Evolutionary conservation across 2,888 invertebrate genomes (phyloP), one percentile per base, ranked within the genome.

Genomic region (Eilema griseolum): DNA sequence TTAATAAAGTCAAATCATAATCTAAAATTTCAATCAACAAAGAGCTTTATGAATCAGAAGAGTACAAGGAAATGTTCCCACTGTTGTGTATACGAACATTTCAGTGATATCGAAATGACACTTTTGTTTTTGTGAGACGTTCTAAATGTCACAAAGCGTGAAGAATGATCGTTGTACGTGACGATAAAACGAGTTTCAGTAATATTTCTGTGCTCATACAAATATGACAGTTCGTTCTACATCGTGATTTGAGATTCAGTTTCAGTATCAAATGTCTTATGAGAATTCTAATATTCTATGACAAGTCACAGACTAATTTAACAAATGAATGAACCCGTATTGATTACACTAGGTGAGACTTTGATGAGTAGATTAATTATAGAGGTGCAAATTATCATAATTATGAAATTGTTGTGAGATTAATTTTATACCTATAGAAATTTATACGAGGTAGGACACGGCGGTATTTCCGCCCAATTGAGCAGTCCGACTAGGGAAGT

Each of bases 121-220:
- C 74, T 73, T 81, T 81, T 83, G 82, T 86, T 87, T 86, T 85
- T 80, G 81, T 77, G 76, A 83, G 74, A 80, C 79, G 74, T 82
- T 80, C 78, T 76, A 76, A 81, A 81, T 83, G 84, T 86, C 87
- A 85, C 74, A 79, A 73, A 75, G 70, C 76, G 79, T 88, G 84
- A 87, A 82, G 83, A 85, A 87, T 85, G 85, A 81, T 79, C 78
- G 56, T 66, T 65, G 83, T 71, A 87, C 87, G 86, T 87, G 88
- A 86, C 86, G 78, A 80, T 77, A 83, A 75, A 78, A 73, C 74
- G 73, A 70, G 76, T 78, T 78, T 72, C 57, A 74, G 80, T 75
- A 75, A 85, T 85, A 84, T 82, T 79, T 83, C 75, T 78, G 66
- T 75, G 73, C 72, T 74, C 75, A 73, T 71, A 61, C 67, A 84